A percentile compares a stretch with the other conserved stretches of the same genome.
These are phyloP conservation scores for Drosophila merina DNA, from an alignment of 2,888 invertebrate species.

Conservation along the genomic window DNA sequence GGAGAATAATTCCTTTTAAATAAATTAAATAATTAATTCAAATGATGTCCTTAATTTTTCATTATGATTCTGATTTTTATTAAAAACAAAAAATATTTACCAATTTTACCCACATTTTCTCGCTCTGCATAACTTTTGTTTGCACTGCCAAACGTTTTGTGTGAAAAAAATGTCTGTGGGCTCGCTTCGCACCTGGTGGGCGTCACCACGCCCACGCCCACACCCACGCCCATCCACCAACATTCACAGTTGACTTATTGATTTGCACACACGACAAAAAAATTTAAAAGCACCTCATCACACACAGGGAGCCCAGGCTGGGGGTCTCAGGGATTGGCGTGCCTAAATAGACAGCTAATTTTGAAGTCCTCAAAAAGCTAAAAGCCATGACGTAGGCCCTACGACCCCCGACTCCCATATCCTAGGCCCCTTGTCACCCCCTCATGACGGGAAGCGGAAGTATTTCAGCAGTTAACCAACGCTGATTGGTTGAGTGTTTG, in stretches of 20 bases:
- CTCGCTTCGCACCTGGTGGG: conserved; percentile 42
- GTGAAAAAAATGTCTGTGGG: conserved; percentile 34
- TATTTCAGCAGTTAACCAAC: conserved; percentile 77
- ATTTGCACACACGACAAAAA: conserved; percentile 63
- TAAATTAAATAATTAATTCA: too few relatives aligned
- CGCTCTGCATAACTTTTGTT: conserved; percentile 55
- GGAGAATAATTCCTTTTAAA: too few relatives aligned
- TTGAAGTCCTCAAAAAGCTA: conserved; percentile 69
- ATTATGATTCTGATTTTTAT: not conserved
- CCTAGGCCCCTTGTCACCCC: conserved; percentile 2
- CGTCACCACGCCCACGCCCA: conserved; percentile 2
- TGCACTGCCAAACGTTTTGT: conserved; percentile 69
- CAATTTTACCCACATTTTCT: not conserved
- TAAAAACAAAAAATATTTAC: not conserved
- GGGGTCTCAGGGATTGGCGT: conserved; percentile 53
- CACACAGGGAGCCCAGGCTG: conserved; percentile 4
- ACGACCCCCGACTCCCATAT: not conserved
- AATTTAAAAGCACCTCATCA: conserved; percentile 45
- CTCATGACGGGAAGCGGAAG: conserved; percentile 70
- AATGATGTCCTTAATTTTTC: too few relatives aligned
- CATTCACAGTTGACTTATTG: conserved; percentile 64
- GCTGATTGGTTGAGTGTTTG: conserved; percentile 77
- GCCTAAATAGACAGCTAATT: conserved; percentile 78
- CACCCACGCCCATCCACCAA: not conserved
- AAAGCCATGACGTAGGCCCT: conserved; percentile 63